A percentile compares a stretch with the other conserved stretches of the same genome.
These are phyloP conservation scores for Xestia ashworthii DNA, from an alignment of 2,888 invertebrate genomes.

Conservation along the genomic window DNA sequence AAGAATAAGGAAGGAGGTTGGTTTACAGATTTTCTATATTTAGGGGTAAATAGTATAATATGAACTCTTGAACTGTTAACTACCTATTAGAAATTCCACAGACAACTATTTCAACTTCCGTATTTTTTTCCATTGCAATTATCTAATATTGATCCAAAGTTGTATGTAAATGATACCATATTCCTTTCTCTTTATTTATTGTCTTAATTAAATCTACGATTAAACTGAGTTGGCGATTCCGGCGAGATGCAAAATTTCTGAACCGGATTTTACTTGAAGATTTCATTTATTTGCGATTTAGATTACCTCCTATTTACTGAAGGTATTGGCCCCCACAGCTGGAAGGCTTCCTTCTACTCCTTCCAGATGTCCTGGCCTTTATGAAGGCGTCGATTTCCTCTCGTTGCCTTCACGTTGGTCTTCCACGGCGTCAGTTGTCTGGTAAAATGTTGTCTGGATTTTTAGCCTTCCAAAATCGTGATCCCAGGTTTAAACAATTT, in stretches of 20 bases:
- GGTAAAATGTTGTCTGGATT: neutral
- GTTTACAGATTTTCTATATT: slow-evolving; percentile 9
- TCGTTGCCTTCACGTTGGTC: neutral
- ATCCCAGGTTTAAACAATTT: neutral
- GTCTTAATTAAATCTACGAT: slow-evolving; percentile 21
- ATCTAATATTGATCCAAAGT: slow-evolving; percentile 42
- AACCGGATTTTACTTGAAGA: neutral
- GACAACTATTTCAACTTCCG: slow-evolving; percentile 26
- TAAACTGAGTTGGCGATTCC: slow-evolving; percentile 8
- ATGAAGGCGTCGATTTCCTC: neutral
- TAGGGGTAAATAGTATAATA: slow-evolving; percentile 2
- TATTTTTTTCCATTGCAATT: slow-evolving; percentile 43
- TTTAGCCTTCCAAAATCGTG: neutral
- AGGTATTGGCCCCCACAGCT: neutral
- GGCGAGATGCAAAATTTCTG: neutral
- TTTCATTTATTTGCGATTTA: slow-evolving; percentile 3
- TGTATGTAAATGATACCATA: slow-evolving; percentile 43
- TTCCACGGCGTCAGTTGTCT: neutral
- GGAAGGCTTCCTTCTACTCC: neutral
- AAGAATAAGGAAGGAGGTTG: neutral
- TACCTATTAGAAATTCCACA: slow-evolving; percentile 30
- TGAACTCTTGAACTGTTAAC: slow-evolving; percentile 30
- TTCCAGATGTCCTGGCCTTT: neutral
- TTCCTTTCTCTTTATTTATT: slow-evolving; percentile 41
- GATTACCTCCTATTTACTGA: neutral